Conservation (phyloP, 2,797 vertebrate genomes). For the Nyctalus aviator region DNA sequence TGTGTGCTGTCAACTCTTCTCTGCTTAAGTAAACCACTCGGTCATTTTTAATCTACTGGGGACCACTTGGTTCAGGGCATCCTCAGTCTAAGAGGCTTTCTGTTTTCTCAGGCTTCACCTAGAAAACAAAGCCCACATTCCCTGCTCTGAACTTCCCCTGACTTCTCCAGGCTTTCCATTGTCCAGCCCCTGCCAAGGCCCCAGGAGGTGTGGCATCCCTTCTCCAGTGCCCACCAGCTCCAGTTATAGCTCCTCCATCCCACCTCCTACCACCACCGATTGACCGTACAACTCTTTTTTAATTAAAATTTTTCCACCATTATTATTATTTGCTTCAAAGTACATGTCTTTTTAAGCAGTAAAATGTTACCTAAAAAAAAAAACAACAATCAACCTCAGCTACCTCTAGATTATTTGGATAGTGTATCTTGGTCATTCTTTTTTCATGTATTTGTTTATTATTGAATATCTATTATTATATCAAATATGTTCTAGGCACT, state of each 20-base stretch:
- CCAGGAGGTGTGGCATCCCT: not conserved
- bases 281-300: not conserved
- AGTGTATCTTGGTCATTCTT: not conserved
- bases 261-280: not conserved
- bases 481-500: not conserved
- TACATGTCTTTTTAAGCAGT: constrained; percentile 25
- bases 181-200: not conserved
- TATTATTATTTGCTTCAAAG: not conserved
- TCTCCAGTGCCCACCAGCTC: not conserved
- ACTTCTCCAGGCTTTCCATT: not conserved
- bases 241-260: not conserved
- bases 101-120: not conserved
- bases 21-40: not conserved
- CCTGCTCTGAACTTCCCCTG: not conserved
- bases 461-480: not conserved
- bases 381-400: not conserved
- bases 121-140: not conserved
- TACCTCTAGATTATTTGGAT: constrained; percentile 15
- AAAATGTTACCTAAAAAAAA: not conserved
- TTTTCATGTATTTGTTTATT: not conserved
- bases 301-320: not conserved
- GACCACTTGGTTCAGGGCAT: not conserved
- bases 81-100: not conserved
- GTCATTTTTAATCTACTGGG: not conserved
- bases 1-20: not conserved